Evolutionary conservation across 92 coral and sea anemone species (phyloP), one percentile per base, ranked within the genome.

Genomic region (Zoanthus sansibaricus): DNA sequence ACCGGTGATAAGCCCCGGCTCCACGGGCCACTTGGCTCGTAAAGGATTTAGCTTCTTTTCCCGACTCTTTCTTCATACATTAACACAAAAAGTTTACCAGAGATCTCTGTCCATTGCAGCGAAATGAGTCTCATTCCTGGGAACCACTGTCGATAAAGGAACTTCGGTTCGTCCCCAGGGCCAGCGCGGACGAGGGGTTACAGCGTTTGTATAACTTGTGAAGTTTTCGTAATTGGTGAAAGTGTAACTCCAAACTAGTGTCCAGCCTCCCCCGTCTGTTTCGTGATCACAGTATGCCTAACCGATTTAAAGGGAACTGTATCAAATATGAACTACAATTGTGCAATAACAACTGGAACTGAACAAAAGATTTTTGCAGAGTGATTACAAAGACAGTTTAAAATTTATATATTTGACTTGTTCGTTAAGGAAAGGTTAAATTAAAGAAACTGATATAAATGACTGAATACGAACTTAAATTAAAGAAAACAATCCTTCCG

Each of bases 231-330:
- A 80, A 31, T 80, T 20, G 44, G 85, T 80, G 62, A 80, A 80
- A 5, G 75, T 66, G 15, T 64, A 80, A 45, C 85, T 80, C 85
- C 85, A 80, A 44, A 80, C 85, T 80, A 80, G 74, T 42, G 85
- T 80, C 85, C 85, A 80, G 61, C 85, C 85, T 80, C 85, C 85
- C 4, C 75, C 75, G 49, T 80, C 85, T 61, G 85, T 80, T n/a
- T 80, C 85, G 11, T 80, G 85, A 51, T 80, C 85, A 48, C 85
- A 80, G 73, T 64, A 80, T 10, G 75, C 85, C 85, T 80, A 37
- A 51, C 30, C 11, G 67, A 76, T 30, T 54, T 31, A 5, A 75
- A 70, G 17, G 5, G n/a, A 16, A 9, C 14, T 30, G 2, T 7
- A n/a, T 67, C 14, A 67, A 18, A 67, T 20, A 67, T 4, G 3